These are phyloP conservation scores for Cotesia typhae DNA, from an alignment of 1,140 invertebrate species.

Conservation along the genomic window DNA sequence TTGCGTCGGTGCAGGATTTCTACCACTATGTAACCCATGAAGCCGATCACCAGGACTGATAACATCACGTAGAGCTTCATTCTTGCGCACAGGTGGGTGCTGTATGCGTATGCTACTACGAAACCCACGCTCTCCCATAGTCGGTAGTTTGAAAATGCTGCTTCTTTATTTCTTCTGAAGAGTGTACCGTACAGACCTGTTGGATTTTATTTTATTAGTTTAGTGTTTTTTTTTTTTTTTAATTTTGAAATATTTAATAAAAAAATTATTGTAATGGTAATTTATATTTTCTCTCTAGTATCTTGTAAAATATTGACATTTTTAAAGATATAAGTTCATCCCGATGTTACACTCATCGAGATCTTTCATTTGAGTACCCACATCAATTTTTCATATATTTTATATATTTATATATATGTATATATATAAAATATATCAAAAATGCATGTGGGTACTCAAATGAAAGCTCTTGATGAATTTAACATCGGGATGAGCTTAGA, in stretches of 20 bases:
- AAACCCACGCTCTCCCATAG: slow-evolving; percentile 95
- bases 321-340: too few species aligned
- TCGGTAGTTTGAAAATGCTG: slow-evolving; percentile 95
- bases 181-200: slow-evolving; percentile 90
- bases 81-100: slow-evolving; percentile 85
- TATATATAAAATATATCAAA: too few species aligned
- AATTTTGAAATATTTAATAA: neutral
- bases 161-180: slow-evolving; percentile 91
- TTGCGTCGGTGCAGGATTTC: slow-evolving; percentile 85
- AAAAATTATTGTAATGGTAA: too few species aligned
- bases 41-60: slow-evolving; percentile 79
- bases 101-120: slow-evolving; percentile 90
- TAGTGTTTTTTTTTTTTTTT: neutral
- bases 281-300: too few species aligned
- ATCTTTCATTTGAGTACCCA: too few species aligned
- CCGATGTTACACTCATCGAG: too few species aligned
- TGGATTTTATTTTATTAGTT: slow-evolving; percentile 43
- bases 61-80: slow-evolving; percentile 92
- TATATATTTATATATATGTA: too few species aligned
- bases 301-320: too few species aligned
- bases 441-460: too few species aligned
- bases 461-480: too few species aligned
- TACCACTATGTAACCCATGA: slow-evolving; percentile 82
- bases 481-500: too few species aligned
- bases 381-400: too few species aligned